These are phyloP conservation scores for Ethmia dodecea DNA, from an alignment of 2,888 invertebrate genomes.

Conservation along the genomic window DNA sequence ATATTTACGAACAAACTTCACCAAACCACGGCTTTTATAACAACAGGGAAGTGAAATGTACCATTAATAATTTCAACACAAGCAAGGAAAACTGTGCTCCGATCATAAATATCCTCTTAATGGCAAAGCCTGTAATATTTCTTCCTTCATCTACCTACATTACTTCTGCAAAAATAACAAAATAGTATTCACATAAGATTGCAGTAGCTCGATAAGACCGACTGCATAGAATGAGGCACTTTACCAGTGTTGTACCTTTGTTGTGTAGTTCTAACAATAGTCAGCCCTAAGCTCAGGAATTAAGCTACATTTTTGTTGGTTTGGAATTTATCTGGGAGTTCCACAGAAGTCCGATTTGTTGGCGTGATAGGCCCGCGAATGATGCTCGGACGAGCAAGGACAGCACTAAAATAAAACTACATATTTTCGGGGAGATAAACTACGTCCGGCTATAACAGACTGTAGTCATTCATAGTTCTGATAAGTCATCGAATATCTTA, in stretches of 20 bases:
- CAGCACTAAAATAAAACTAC: slow-evolving; percentile 60
- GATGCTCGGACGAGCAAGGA: slow-evolving; percentile 61
- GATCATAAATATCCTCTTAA: slow-evolving; percentile 56
- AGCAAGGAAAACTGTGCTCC: slow-evolving; percentile 41
- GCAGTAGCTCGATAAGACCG: slow-evolving; percentile 53
- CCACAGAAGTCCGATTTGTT: slow-evolving; percentile 61
- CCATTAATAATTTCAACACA: slow-evolving; percentile 60
- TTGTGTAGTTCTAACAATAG: slow-evolving; percentile 39
- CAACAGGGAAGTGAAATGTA: slow-evolving; percentile 31
- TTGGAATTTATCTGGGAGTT: slow-evolving; percentile 39
- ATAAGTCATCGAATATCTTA: slow-evolving; percentile 14
- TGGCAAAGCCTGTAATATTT: slow-evolving; percentile 57
- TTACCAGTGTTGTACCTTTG: slow-evolving; percentile 42
- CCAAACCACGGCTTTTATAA: slow-evolving; percentile 7
- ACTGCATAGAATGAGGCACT: slow-evolving; percentile 56
- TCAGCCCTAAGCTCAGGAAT: slow-evolving; percentile 34
- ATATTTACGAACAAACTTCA: too few species aligned
- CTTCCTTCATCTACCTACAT: slow-evolving; percentile 65
- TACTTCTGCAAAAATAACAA: slow-evolving; percentile 69
- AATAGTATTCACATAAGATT: slow-evolving; percentile 57
- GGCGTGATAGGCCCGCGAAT: slow-evolving; percentile 58
- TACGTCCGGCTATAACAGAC: slow-evolving; percentile 13
- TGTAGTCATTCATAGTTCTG: slow-evolving; percentile 18
- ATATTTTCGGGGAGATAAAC: slow-evolving; percentile 18
- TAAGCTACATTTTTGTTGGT: slow-evolving; percentile 43